Base-by-base conservation (phyloP, 2,113 vertebrate species). In the Strix uralensis region DNA sequence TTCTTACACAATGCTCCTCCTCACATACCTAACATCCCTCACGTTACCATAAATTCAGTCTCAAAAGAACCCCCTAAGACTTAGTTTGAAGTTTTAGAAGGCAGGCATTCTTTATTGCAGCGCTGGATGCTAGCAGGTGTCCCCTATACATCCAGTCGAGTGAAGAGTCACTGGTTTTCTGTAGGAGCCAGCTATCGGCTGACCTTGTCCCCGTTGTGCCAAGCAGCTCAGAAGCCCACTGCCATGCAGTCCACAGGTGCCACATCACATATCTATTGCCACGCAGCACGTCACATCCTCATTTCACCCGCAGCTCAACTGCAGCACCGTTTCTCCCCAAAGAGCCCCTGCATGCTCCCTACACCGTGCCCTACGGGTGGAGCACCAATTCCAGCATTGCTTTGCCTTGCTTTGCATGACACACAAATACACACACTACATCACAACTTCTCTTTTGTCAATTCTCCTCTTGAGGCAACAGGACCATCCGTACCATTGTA, bases 341-440 rank as follows among this genome's bases (percentile, higher is more conserved):
- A 17, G 30, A 42, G 51, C n/a, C 51, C 32, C 80, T 36, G 15
- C 51, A 30, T 6, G 0, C 59, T 71, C 63, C n/a, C 20, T 21
- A 16, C 32, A 18, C 19, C 14, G 1, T 1, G 4, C 7, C 40
- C 54, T 0, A 6, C 2, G 0, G 26, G 17, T 6, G 7, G 16
- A 51, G 21, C 58, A 57, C 12, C 52, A 34, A 16, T 4, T 59
- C 29, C 58, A 36, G n/a, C 30, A 12, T 12, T 10, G 23, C 13
- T 20, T 27, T 7, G 2, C 15, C 40, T 51, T 27, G 32, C 42
- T 88, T 52, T 52, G 55, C 36, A 2, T 34, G 30, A 66, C 16
- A n/a, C 38, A 34, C 34, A 65, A 17, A 62, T 7, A 67, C 30
- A 13, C 2, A 10, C 44, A 11, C 11, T 6, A 44, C 47, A 63